Base-by-base conservation (phyloP, 2,888 invertebrate genomes). In the Chaitophorus viminalis region DNA sequence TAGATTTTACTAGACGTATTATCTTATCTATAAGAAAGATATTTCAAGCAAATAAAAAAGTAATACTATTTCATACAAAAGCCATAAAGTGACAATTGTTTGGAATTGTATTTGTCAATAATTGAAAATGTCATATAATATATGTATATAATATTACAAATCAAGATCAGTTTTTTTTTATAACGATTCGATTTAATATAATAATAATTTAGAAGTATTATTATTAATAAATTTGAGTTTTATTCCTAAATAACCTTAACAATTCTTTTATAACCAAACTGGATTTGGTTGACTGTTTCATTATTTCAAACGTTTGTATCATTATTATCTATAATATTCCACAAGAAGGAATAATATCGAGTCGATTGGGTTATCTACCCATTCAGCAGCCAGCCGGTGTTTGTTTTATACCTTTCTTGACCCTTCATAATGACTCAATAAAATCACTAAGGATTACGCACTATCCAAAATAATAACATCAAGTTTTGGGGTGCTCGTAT, bases 371-470 rank as follows among this genome's bases (percentile, higher is more conserved):
- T 70, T 25, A 11, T 17, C 25, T 39, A 18, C 36, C 39, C 39
- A 25, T 82, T 82, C 39, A 31, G 46, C 70, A 70, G 68, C 70
- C 39, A 31, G 46, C 70, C 46, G 68, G 70, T 82, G 70, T 46
- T 68, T 0, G 60, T 36, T 65, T 36, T 68, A 68, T 39, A 81
- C 21, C 39, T 18, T 81, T 46, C 21, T 70, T 46, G 46, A 29
- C 39, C 60, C 29, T 68, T 3, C 21, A 68, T 79, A 65, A 79
- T 65, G 65, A 65, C 79, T 39, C 36, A 65, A 79, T 79, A 79
- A 79, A 79, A 65, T 79, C 79, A 78, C 39, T 36, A 65, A 25
- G 25, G 25, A 79, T n/a, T 21, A 72, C 21, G 31, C 5, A 72
- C 21, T 36, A 72, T 33, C 33, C 33, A 72, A 25, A 21, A 72